Percentiles rank a stretch among this genome's conserved stretches.
These are phyloP conservation scores for Pristionchus exspectatus DNA, from an alignment of 2,888 invertebrate species.

Conservation along the genomic window DNA sequence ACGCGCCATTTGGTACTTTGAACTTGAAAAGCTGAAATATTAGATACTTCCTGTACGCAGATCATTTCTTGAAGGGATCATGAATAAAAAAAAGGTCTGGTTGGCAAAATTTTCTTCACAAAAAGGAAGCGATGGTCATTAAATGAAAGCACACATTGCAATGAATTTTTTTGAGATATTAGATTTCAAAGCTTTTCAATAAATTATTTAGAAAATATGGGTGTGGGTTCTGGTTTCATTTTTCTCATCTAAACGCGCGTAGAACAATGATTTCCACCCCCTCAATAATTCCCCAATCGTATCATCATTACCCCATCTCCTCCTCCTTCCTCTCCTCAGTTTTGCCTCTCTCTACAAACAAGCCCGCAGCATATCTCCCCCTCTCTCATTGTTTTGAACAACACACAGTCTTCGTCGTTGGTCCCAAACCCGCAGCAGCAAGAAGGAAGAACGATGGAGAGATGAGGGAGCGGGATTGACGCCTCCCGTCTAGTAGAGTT, in stretches of 20 bases:
- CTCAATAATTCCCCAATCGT: neutral
- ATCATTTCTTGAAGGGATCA: no score
- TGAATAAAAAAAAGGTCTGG: no score
- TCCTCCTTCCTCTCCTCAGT: neutral
- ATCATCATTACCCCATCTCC: slow-evolving; percentile 28
- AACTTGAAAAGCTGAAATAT: neutral
- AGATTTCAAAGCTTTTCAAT: no score
- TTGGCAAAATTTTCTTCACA: no score
- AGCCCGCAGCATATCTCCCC: slow-evolving; percentile 15
- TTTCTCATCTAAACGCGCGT: no score
- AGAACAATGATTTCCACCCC: no score
- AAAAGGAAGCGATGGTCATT: neutral
- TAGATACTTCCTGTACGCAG: no score
- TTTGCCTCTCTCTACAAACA: slow-evolving; percentile 16
- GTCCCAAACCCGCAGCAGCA: neutral
- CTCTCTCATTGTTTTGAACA: slow-evolving; percentile 20
- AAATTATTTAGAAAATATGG: no score
- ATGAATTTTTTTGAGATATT: no score
- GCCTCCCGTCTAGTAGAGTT: neutral
- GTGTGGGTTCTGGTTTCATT: no score
- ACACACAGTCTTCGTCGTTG: neutral
- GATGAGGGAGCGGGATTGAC: neutral
- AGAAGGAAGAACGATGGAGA: neutral
- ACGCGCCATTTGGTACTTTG: neutral
- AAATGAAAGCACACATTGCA: neutral